Base-by-base conservation (phyloP, 2,797 vertebrate genomes). In the Adrianichthys oophorus region DNA sequence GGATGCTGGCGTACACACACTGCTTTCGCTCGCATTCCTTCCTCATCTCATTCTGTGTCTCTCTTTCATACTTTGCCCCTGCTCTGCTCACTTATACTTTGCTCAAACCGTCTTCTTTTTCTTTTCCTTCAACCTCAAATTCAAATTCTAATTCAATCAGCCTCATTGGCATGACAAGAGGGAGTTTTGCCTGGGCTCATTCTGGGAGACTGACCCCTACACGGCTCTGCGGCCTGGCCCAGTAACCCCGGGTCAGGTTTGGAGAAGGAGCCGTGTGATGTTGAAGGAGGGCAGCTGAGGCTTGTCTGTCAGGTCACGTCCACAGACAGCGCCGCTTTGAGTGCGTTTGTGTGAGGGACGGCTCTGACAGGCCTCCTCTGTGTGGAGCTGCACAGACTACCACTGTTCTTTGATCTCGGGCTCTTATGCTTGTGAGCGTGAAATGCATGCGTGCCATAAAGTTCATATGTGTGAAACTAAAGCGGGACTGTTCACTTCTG, bases 151-250 rank as follows among this genome's bases (percentile, higher is more conserved):
- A 89, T 88, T 80, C 74, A 78, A 84, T 83, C 76, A 65, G 85
- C 87, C 88, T 90, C 86, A 90, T 91, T 90, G 89, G 84, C 80
- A 89, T 88, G 78, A 89, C 89, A 89, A 90, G 85, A 85, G 89
- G 81, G 76, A 44, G 79, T 69, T 76, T 77, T 16, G 63, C 60
- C 82, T 18, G 1, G 48, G 49, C 62, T 71, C 80, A 71, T 88
- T 88, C 85, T 85, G 65, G 40, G n/a, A 15, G 57, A 47, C 23
- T 59, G 66, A 46, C 48, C 75, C 70, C 21, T 65, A 83, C 84
- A 88, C 79, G 71, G 79, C 79, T 26, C 7, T 10, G 64, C 37
- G 79, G 73, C 82, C 83, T 56, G 85, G 85, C 87, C 87, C 82
- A 81, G 65, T 89, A 85, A 89, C 87, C 89, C 79, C 75, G 65